Base-by-base conservation (phyloP, 2,888 invertebrate species). In the Caradrina kadenii region DNA sequence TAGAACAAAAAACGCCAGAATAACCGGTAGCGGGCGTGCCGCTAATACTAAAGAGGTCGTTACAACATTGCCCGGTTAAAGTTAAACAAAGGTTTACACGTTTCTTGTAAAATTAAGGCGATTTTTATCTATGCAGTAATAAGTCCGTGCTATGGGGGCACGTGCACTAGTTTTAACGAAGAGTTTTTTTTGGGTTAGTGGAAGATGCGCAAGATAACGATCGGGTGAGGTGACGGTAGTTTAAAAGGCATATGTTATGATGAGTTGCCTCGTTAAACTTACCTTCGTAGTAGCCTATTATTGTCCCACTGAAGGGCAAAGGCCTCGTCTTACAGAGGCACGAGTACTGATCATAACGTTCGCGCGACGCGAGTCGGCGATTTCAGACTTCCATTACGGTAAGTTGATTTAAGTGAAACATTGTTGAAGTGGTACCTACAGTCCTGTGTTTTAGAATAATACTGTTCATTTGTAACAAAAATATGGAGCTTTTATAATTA, bases 11-110 rank as follows among this genome's bases (percentile, higher is more conserved):
- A 93, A 91, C 82, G 86, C 86, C 85, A 78, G 83, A 78, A 87
- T 87, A 92, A 93, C 94, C 94, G 93, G 95, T 95, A 95, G 95
- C 95, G 90, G 88, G 91, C 94, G 93, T 93, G 94, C 92, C 87
- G 89, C 89, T 93, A 93, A 94, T 94, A 91, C 91, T 93, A 93
- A 94, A 89, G 85, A 91, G 92, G 91, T 89, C 83, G 90, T 91
- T 89, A 89, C 81, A 84, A 83, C 84, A 82, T 73, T 76, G 81
- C 86, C 79, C 86, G 82, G 83, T 84, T 90, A 61, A 80, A 81
- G 54, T 81, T 74, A 85, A 92, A 93, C 93, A 92, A 93, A 93
- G 90, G 90, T 91, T 92, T 93, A 92, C 91, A 90, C 90, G 92
- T 92, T 94, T 88, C 93, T 90, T 90, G 92, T 95, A 92, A 93